Evolutionary conservation across 2,888 invertebrate genomes (phyloP), one percentile per base, ranked within the genome.

Genomic region (Lithophane socia): DNA sequence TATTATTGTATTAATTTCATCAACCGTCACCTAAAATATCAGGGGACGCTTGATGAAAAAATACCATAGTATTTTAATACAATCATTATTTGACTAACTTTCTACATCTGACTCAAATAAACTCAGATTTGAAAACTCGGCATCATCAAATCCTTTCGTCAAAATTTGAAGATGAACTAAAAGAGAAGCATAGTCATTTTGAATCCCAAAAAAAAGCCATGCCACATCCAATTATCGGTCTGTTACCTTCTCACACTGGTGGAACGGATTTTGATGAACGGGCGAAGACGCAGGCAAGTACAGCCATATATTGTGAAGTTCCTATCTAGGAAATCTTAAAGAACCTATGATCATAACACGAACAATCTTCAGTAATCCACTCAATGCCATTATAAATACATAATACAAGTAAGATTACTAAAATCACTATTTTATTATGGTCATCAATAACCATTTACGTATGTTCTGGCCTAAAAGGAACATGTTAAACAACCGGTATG

Each of bases 381-480:
- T 16, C n/a, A 70, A 61, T 47, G 56, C 21, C 42, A 37, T 72
- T 72, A 61, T 65, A 4, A 47, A 56, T 58, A 47, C 12, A 54
- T 61, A 58, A 66, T 63, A 60, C 18, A 49, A 67, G 21, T 52
- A 63, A 60, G 12, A 61, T 72, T 47, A 60, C 61, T 63, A 24
- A n/a, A 37, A 71, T 56, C 0, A 71, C 42, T 66, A 12, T 9
- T 70, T 12, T 21, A 49, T 56, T 73, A 73, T 29, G 52, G 42
- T 68, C 37, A 18, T 4, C 42, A 75, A 75, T 63, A 60, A 24
- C 42, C 56, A 65, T 68, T 44, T 52, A 64, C 47, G 18, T 49
- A n/a, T 54, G n/a, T 58, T 56, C 42, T 49, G 64, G 52, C 16
- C 60, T 71, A 61, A 82, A 67, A 76, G 58, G 49, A 64, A 12